Percentiles rank a stretch among this genome's conserved stretches.
These are phyloP conservation scores for Sarotherodon lohbergeri DNA, from an alignment of 2,113 vertebrate genomes.

Conservation along the genomic window DNA sequence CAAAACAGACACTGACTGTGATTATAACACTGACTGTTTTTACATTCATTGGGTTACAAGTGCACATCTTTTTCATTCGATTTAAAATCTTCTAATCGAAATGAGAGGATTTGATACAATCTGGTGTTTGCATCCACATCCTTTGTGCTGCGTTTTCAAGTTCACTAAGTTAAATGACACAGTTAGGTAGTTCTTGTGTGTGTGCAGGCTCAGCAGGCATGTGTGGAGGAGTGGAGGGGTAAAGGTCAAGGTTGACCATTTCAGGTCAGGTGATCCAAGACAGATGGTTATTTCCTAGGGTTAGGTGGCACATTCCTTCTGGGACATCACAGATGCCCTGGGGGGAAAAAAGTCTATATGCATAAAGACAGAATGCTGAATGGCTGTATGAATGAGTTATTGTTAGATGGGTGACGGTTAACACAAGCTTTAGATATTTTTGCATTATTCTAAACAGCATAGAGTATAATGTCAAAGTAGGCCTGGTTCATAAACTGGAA, in stretches of 20 bases:
- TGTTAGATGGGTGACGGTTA: neutral
- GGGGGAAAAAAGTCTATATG: neutral
- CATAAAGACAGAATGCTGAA: neutral
- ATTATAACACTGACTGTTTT: neutral
- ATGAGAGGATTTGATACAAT: neutral
- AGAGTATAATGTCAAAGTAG: neutral
- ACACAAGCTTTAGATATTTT: neutral
- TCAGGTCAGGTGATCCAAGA: slow-evolving; percentile 57
- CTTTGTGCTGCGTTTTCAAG: neutral
- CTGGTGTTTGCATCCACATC: neutral
- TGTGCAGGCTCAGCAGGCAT: slow-evolving; percentile 14
- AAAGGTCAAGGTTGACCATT: slow-evolving; percentile 57
- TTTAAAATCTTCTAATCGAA: neutral
- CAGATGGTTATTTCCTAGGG: slow-evolving; percentile 66
- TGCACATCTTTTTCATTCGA: neutral
- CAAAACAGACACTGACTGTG: neutral
- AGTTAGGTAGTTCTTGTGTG: neutral
- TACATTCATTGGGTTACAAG: neutral
- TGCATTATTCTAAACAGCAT: neutral
- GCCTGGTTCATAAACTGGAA: neutral
- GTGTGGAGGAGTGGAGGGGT: neutral
- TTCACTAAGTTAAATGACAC: neutral
- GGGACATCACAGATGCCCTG: neutral
- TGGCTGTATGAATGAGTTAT: neutral
- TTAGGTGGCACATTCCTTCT: slow-evolving; percentile 27